Conservation (phyloP, 2,797 vertebrate species). For the Sparus aurata region DNA sequence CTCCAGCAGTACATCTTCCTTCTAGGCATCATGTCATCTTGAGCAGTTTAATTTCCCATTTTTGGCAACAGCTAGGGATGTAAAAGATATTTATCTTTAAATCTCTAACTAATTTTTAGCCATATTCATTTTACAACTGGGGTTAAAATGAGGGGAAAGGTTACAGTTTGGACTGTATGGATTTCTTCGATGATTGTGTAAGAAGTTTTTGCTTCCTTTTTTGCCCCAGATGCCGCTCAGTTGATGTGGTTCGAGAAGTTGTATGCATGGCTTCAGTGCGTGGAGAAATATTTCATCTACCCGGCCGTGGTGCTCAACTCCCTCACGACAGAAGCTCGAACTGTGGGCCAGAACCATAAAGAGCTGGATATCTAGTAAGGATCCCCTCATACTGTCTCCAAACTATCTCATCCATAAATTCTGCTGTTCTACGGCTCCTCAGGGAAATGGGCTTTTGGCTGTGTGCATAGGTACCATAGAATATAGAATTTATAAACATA, state of each 20-base stretch:
- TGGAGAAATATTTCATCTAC: constrained; percentile 94
- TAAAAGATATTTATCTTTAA: constrained; percentile 1
- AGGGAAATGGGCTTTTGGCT: constrained; percentile 17
- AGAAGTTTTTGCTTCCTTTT: neutral
- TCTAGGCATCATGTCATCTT: neutral
- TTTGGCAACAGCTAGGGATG: neutral
- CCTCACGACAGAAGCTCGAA: constrained; percentile 90
- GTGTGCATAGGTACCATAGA: constrained; percentile 28
- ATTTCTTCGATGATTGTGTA: neutral
- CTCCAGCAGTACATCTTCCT: neutral
- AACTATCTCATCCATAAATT: neutral
- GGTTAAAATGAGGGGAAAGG: neutral
- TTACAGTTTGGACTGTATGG: neutral
- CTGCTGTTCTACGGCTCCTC: neutral
- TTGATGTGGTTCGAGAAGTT: constrained; percentile 97
- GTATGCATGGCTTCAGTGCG: constrained; percentile 92
- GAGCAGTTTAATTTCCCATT: neutral
- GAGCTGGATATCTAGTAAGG: constrained; percentile 92
- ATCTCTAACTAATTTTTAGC: constrained; percentile 3
- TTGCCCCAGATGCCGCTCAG: constrained; percentile 89
- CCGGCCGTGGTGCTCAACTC: constrained; percentile 93
- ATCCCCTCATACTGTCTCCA: constrained; percentile 21
- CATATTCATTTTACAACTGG: constrained; percentile 12
- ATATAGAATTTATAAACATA: constrained; percentile 24
- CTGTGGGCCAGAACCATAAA: constrained; percentile 88